Percentiles rank a stretch among this genome's conserved stretches.
Conservation (phyloP, 1,140 invertebrate genomes). For the Drosophila fuyamai region DNA sequence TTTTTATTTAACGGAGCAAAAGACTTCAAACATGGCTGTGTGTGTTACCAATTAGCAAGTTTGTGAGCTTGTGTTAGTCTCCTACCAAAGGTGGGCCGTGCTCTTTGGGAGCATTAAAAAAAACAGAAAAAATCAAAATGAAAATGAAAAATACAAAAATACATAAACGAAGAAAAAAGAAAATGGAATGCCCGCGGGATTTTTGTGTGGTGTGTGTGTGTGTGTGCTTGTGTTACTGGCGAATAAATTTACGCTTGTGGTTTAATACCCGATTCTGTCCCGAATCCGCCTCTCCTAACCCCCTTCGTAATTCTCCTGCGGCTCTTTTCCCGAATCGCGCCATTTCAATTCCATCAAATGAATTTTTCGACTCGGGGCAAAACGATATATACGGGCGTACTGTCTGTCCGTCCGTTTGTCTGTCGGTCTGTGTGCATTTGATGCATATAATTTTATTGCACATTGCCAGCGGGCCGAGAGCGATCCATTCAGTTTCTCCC, state of each 20-base stretch:
- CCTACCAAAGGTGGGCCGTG: conserved; percentile 27
- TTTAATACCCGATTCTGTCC: conserved; percentile 65
- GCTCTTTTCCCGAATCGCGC: conserved; percentile 39
- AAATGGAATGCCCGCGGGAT: conserved; percentile 65
- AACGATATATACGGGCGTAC: conserved; percentile 7
- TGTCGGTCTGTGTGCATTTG: conserved; percentile 47
- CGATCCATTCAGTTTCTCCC: conserved; percentile 42
- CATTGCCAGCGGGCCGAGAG: conserved; percentile 15
- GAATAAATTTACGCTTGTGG: conserved; percentile 80
- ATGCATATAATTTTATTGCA: conserved; percentile 82
- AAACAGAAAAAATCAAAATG: conserved; percentile 8
- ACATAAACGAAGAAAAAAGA: conserved; percentile 22
- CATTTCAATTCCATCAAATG: conserved; percentile 70
- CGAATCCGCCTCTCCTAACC: conserved; percentile 6
- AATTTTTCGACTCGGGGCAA: conserved; percentile 30
- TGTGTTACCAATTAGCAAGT: conserved; percentile 60
- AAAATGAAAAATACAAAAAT: conserved; percentile 9
- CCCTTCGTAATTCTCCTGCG: conserved; percentile 41
- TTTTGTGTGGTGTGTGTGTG: conserved; percentile 47
- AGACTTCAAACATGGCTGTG: conserved; percentile 24
- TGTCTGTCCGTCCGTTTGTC: conserved; percentile 3
- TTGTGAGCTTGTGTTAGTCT: conserved; percentile 3
- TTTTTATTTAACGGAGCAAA: conserved; percentile 51
- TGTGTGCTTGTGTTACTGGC: conserved; percentile 13
- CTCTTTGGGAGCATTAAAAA: conserved; percentile 28